Base-by-base conservation (phyloP, 2,888 invertebrate genomes). In the Hermaeophaga mercurialis region DNA sequence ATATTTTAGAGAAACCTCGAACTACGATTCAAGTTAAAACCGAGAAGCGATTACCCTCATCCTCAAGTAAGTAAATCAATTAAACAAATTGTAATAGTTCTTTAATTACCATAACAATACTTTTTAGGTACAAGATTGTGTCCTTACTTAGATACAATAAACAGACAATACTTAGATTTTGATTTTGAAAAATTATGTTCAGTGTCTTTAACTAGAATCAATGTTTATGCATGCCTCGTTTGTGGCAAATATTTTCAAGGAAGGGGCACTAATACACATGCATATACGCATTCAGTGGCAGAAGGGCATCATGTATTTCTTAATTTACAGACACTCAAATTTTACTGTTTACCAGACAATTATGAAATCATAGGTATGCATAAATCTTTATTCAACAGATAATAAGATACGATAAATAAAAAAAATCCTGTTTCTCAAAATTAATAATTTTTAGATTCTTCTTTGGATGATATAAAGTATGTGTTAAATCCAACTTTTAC, bases 141-240 rank as follows among this genome's bases (percentile, higher is more conserved):
- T 72, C 99, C 99, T 0, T 99, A 99, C 75, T 80, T 99, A 70
- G 99, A 99, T 73, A 98, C 98, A 1, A 99, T 99, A 59, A 97
- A 99, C 78, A 84, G 99, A 48, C 94, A 95, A 70, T 87, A 96
- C 59, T 79, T 99, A 59, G 99, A 99, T 79, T 99, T 99, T 80
- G 99, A 99, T 80, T 99, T 99, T 80, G 99, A 99, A 79, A 99
- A 99, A 77, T 79, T 99, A 17, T 99, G 99, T 75, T 98, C 98
- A 0, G 91, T 99, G 28, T 98, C 98, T 0, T 78, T 99, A 60
- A 98, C 98, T 0, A 88, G 99, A 71, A 96, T 99, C 67, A 99
- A 99, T 82, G 98, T 99, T 24, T 99, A 99, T 77, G 99, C 99
- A 5, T 99, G 99, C 74, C 83, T 99, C 57, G 95, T 99, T 1